Evolutionary conservation across 2,888 invertebrate species (phyloP).

Genomic region (Entomobrya proxima): DNA sequence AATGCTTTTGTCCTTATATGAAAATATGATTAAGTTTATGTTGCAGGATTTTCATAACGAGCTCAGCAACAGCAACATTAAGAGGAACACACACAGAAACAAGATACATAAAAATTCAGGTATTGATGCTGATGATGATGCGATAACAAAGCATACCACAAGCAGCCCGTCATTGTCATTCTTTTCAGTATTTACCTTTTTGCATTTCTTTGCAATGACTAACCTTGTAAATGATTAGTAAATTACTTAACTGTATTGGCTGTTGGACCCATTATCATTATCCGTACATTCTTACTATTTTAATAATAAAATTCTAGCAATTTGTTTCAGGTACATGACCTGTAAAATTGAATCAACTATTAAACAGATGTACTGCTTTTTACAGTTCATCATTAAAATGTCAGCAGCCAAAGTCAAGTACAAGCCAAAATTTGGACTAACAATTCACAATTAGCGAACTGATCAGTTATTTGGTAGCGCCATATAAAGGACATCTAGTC

Average conservation of each 20-base stretch:
- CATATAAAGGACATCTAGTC: background rate
- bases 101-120: background rate
- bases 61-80: background rate
- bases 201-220: background rate
- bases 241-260: slow-evolving; percentile 31
- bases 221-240: slow-evolving; percentile 38
- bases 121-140: background rate
- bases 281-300: slow-evolving; percentile 1
- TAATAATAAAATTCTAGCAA: background rate
- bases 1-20: background rate
- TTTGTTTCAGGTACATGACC: slow-evolving; percentile 22
- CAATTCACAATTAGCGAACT: background rate
- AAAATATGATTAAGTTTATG: slow-evolving; percentile 37
- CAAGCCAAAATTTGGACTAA: background rate
- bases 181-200: background rate
- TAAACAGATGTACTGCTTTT: background rate
- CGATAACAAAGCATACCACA: background rate
- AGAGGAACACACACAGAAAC: background rate
- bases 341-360: background rate
- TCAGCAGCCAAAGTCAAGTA: background rate
- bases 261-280: slow-evolving; percentile 26
- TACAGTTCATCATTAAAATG: slow-evolving; percentile 7
- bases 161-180: background rate
- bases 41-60: slow-evolving; percentile 49
- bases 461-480: too few relatives aligned